These are phyloP conservation scores for Bombus cullumanus DNA, from an alignment of 1,140 invertebrate species.

Conservation along the genomic window DNA sequence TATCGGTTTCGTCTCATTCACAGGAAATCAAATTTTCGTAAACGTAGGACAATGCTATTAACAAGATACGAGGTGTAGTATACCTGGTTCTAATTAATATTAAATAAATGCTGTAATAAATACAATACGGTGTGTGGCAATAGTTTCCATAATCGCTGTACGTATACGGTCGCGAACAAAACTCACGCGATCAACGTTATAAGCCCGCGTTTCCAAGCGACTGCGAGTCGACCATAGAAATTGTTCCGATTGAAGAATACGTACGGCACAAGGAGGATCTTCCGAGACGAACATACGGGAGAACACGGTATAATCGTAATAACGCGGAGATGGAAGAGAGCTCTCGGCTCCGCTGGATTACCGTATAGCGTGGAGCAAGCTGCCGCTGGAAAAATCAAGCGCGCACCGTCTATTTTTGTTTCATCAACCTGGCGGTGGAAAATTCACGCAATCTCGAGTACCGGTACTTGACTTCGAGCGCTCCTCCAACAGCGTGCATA, in stretches of 20 bases:
- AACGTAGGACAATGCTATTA: too few species aligned
- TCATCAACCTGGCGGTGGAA: conserved; percentile 53
- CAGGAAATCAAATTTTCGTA: too few species aligned
- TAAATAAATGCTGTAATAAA: too few species aligned
- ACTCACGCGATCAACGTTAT: too few species aligned
- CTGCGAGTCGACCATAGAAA: background rate
- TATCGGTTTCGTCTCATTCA: too few species aligned
- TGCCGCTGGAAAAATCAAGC: conserved; percentile 44
- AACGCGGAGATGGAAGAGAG: conserved; percentile 1
- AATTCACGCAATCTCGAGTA: conserved; percentile 65
- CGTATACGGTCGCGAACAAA: too few species aligned
- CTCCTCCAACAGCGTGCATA: conserved; percentile 49
- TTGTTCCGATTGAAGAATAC: background rate
- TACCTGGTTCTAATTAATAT: too few species aligned
- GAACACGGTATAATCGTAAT: conserved; percentile 19
- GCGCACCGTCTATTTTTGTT: conserved; percentile 59
- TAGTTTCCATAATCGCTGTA: too few species aligned
- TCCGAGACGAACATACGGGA: background rate
- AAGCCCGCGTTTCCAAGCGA: background rate
- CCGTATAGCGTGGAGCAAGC: background rate
- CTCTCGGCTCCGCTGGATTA: background rate
- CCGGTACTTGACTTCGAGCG: conserved; percentile 61
- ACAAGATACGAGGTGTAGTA: too few species aligned
- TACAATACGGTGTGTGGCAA: too few species aligned
- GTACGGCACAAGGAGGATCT: background rate